These are phyloP conservation scores for Arctocebus calabarensis DNA, from an alignment of 2,797 vertebrate species.

Conservation along the genomic window DNA sequence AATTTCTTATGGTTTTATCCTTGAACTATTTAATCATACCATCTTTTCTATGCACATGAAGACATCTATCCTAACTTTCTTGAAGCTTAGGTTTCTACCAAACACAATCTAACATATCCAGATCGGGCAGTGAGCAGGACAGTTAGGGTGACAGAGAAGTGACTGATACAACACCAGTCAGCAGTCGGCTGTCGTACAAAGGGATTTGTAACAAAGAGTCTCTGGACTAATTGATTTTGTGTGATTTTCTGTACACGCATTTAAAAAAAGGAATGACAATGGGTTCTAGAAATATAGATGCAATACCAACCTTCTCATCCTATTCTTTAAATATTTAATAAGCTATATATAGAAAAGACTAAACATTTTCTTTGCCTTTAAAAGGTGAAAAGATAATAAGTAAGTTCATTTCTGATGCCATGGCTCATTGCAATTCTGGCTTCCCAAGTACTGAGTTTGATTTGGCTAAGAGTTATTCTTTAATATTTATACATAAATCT, in stretches of 20 bases:
- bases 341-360: not conserved
- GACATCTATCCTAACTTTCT: not conserved
- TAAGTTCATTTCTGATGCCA: not conserved
- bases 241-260: not conserved
- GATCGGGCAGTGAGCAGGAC: not conserved
- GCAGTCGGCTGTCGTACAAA: not conserved
- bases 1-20: slow-evolving; percentile 48
- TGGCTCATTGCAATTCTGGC: not conserved
- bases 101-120: not conserved
- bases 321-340: slow-evolving; percentile 15
- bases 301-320: not conserved
- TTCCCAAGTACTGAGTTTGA: slow-evolving; percentile 6
- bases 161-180: not conserved
- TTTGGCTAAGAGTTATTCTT: not conserved
- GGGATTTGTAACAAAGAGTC: not conserved
- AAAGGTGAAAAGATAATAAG: slow-evolving; percentile 36
- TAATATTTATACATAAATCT: not conserved
- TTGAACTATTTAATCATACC: not conserved
- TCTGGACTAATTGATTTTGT: not conserved
- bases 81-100: slow-evolving; percentile 4
- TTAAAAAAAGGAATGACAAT: not conserved
- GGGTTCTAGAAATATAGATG: slow-evolving; percentile 20
- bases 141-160: not conserved
- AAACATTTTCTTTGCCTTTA: slow-evolving; percentile 24
- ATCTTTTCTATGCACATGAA: not conserved